A percentile compares a stretch with the other conserved stretches of the same genome.
Conservation (phyloP, 2,113 vertebrate genomes). For the Coturnix japonica region DNA sequence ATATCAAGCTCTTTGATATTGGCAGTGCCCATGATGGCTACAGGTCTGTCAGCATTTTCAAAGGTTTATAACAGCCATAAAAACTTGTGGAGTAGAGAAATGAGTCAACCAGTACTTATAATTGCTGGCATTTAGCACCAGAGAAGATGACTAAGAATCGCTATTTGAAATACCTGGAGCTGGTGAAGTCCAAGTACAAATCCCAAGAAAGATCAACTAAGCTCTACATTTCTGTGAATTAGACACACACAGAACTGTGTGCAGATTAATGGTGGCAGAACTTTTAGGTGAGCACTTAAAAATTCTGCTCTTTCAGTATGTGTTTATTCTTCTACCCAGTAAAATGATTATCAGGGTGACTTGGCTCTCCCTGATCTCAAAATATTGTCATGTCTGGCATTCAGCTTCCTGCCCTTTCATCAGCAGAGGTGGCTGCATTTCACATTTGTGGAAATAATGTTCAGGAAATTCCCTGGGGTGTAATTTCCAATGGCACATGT, state of each 20-base stretch:
- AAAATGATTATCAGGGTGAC: not conserved
- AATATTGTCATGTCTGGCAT: not conserved
- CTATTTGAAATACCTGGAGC: constrained; percentile 55
- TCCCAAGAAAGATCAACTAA: not conserved
- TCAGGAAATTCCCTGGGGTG: not conserved
- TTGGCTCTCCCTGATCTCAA: not conserved
- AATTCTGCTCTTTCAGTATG: not conserved
- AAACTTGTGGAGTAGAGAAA: constrained; percentile 29
- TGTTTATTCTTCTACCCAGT: not conserved
- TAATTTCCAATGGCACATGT: not conserved
- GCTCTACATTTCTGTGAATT: constrained; percentile 13
- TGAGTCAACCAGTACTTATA: constrained; percentile 63
- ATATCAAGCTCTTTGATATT: not conserved
- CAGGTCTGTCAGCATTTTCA: constrained; percentile 50
- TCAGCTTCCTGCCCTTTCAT: not conserved
- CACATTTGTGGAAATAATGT: not conserved
- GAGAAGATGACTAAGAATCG: constrained; percentile 62
- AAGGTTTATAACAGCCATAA: constrained; percentile 53
- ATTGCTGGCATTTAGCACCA: constrained; percentile 52
- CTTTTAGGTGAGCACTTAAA: not conserved
- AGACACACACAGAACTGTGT: not conserved
- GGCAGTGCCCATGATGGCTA: not conserved
- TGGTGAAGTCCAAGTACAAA: constrained; percentile 44
- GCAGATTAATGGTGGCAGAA: not conserved
- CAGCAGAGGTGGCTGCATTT: not conserved